Base-by-base conservation (phyloP, 2,888 invertebrate species). In the Dolichopus griseipennis region DNA sequence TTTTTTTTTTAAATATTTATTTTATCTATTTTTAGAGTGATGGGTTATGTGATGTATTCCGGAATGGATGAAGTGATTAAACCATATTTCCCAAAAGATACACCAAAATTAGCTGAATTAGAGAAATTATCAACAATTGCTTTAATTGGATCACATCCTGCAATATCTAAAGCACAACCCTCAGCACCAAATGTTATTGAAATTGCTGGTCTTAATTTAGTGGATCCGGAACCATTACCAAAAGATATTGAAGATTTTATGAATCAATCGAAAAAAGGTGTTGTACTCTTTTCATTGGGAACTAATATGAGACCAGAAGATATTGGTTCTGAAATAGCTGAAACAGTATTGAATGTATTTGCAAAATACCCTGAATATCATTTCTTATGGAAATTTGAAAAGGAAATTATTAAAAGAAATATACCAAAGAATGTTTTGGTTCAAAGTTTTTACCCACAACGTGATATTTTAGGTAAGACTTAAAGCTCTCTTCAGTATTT, bases 361-460 rank as follows among this genome's bases (percentile, higher is more conserved):
- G 62, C 69, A 8, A 68, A 75, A 12, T 71, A 79, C 22, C 72
- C 73, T 0, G 74, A 78, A 3, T 79, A 78, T 69, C 74, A 78
- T 18, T 79, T 83, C 22, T 65, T 83, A 6, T 82, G 79, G 81
- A 82, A 80, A 73, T 75, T 76, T 43, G 76, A 77, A 63, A 37
- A 20, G 0, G 64, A 70, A 10, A 64, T 61, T 9, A 64, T 70
- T 12, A 66, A 70, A 61, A 4, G 69, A 0, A 74, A 78, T 10
- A 72, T 79, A 37, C 81, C 83, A 0, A 69, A 74, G 8, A 85
- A 85, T 73, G 76, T 86, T 0, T 74, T 81, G 71, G 72, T 82
- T 1, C 76, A 73, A 66, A 78, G 79, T 34, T 85, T 85, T 84
- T 71, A 84, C 52, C 84, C 85, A 0, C 85, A 85, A 70, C 81